phyloP scores from a whole-genome alignment of 2,888 invertebrate species.

The Dicyrtomina minuta region DNA sequence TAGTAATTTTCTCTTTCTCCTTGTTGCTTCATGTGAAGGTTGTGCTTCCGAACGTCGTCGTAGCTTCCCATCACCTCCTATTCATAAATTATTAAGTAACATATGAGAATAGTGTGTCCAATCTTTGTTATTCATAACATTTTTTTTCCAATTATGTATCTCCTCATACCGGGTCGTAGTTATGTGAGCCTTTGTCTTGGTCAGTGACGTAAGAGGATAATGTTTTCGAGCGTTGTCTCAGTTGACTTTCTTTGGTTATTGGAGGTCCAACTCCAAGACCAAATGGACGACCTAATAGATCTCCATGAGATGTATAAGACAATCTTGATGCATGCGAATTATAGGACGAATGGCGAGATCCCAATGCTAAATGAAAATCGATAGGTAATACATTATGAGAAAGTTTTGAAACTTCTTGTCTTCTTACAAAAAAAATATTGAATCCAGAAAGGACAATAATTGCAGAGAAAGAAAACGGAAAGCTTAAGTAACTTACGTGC shows the following conservation, averaged over 20 bases:
- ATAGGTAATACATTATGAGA: neutral
- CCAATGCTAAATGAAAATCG: conserved; percentile 61
- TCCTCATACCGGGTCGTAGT: conserved; percentile 36
- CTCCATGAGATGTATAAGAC: conserved; percentile 92
- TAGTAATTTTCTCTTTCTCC: conserved; percentile 41
- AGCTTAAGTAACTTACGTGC: neutral
- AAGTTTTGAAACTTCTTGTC: neutral
- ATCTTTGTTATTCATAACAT: neutral
- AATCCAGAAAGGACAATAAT: neutral
- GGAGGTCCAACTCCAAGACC: conserved; percentile 58
- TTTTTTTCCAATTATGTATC: no score
- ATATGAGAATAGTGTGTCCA: neutral
- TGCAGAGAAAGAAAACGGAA: neutral
- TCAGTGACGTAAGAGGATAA: conserved; percentile 43
- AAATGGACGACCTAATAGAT: conserved; percentile 71
- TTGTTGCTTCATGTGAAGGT: conserved; percentile 32
- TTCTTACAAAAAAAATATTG: neutral
- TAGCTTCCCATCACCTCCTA: conserved; percentile 44
- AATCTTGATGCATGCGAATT: conserved; percentile 91
- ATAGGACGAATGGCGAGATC: conserved; percentile 88
- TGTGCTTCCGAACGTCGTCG: conserved; percentile 41
- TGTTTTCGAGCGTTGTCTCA: conserved; percentile 61
- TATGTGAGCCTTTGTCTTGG: conserved; percentile 32
- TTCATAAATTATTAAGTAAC: neutral
- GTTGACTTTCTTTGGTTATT: conserved; percentile 83